phyloP scores from a whole-genome alignment of 2,888 invertebrate species.

The Archips crataeganus region DNA sequence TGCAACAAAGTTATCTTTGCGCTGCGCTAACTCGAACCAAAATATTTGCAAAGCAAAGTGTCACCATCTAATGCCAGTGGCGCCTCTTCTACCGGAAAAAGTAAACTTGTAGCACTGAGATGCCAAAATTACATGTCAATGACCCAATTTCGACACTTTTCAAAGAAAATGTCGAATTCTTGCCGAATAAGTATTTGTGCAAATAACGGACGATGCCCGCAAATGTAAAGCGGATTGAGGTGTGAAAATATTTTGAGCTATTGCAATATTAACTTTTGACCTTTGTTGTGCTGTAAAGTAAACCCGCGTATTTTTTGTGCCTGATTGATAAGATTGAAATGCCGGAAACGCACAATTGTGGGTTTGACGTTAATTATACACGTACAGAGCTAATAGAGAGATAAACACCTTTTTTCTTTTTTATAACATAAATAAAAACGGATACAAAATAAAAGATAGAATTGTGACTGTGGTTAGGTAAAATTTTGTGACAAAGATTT shows the following conservation, averaged over 20 bases:
- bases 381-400: no score
- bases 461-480: no score
- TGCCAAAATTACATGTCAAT: constrained; percentile 15
- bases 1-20: background rate
- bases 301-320: background rate
- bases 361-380: no score
- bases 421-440: no score
- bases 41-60: background rate
- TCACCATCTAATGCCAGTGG: background rate
- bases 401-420: no score
- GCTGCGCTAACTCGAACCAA: background rate
- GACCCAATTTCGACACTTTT: constrained; percentile 27
- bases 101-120: constrained; percentile 1
- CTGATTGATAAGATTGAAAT: background rate
- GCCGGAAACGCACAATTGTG: no score
- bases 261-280: constrained; percentile 24
- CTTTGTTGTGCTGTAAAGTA: background rate
- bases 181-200: constrained; percentile 19
- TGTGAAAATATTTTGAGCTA: constrained; percentile 15
- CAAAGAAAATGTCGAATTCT: constrained; percentile 11
- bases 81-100: background rate
- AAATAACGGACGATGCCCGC: background rate
- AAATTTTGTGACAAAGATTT: no score
- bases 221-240: constrained; percentile 22
- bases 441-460: no score